Evolutionary conservation across 2,113 vertebrate species (phyloP).

Genomic region (Neofelis nebulosa): DNA sequence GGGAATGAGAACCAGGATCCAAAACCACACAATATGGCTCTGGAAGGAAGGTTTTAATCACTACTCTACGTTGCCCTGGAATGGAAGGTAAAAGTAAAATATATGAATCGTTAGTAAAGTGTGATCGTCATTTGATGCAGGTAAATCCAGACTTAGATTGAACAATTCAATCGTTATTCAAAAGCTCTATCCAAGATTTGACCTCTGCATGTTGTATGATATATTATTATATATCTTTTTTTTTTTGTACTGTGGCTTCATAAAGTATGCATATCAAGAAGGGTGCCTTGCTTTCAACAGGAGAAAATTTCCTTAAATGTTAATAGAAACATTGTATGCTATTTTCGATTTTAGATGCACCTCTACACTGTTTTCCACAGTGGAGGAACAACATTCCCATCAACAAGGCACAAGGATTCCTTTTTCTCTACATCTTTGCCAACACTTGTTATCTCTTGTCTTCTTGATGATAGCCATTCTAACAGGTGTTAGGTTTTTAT

Average conservation of each 20-base stretch:
- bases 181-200: not conserved
- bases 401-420: not conserved
- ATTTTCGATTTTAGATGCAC: not conserved
- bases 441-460: not conserved
- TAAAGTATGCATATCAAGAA: not conserved
- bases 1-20: not conserved
- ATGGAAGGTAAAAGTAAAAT: not conserved
- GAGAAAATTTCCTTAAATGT: not conserved
- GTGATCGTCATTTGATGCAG: not conserved
- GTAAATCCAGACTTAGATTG: not conserved
- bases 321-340: not conserved
- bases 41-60: not conserved
- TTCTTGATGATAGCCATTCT: not conserved
- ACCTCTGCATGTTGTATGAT: not conserved
- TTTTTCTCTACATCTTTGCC: not conserved
- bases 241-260: not conserved
- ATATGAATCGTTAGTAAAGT: not conserved
- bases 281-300: not conserved
- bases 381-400: not conserved
- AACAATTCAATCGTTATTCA: not conserved
- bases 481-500: not conserved
- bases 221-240: not conserved
- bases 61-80: not conserved
- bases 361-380: not conserved
- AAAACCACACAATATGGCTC: not conserved